Evolutionary conservation across 2,888 invertebrate genomes (phyloP).

Genomic region (Hecatera dysodea): DNA sequence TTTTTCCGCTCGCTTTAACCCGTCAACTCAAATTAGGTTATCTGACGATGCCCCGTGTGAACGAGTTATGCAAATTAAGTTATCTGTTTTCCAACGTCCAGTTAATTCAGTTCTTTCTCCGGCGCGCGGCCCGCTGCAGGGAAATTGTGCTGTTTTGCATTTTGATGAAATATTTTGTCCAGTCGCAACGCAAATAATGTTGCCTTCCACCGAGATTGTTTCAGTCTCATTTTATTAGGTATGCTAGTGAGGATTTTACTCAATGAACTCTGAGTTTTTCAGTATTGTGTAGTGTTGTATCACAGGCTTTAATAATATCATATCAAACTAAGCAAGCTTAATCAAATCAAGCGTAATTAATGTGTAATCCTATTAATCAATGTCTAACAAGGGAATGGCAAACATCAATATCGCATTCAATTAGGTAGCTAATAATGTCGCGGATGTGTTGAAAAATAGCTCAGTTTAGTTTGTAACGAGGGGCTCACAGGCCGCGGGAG

Average conservation of each 20-base stretch:
- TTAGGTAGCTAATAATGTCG: constrained; percentile 47
- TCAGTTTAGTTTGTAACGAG: constrained; percentile 70
- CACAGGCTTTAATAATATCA: background rate
- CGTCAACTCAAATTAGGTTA: constrained; percentile 85
- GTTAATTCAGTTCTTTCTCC: constrained; percentile 87
- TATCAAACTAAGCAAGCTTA: constrained; percentile 9
- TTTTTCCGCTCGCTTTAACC: constrained; percentile 77
- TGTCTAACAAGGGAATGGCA: constrained; percentile 18
- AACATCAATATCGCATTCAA: constrained; percentile 49
- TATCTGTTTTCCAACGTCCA: constrained; percentile 88
- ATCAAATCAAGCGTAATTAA: constrained; percentile 32
- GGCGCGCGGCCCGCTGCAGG: constrained; percentile 67
- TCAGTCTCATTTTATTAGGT: constrained; percentile 39
- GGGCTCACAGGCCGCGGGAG: constrained; percentile 30
- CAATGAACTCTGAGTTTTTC: constrained; percentile 13
- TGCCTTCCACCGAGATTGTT: constrained; percentile 55
- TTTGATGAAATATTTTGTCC: constrained; percentile 86
- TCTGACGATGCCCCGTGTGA: constrained; percentile 81
- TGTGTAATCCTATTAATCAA: constrained; percentile 38
- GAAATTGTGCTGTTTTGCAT: constrained; percentile 87
- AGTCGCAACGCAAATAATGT: constrained; percentile 64
- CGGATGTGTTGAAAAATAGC: constrained; percentile 65
- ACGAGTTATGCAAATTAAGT: constrained; percentile 89
- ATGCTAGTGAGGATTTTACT: constrained; percentile 17
- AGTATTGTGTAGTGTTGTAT: no score